Base-by-base conservation (phyloP, 2,113 vertebrate genomes). In the Xiphophorus hellerii region DNA sequence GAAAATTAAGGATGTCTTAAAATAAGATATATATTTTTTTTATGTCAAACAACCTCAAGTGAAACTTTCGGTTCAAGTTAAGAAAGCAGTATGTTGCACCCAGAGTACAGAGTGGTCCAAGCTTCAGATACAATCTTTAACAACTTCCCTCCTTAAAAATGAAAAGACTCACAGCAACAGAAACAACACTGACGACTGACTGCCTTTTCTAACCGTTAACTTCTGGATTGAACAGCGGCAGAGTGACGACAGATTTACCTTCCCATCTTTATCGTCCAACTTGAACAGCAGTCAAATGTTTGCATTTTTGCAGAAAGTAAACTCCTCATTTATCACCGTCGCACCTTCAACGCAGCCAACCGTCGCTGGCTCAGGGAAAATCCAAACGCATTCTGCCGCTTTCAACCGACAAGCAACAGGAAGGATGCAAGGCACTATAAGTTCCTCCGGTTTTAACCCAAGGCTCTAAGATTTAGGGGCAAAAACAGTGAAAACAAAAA, bases 381-480 rank as follows among this genome's bases (percentile, higher is more conserved):
- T 74, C 44, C 27, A 27, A 61, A n/a, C 37, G 48, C 77, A 12
- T 30, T 61, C 80, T 70, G 80, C 80, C 77, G 71, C 75, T 78
- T 79, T 85, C 67, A 74, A 72, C 14, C 9, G 9, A 87, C 44
- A 84, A 83, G 83, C 77, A 83, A 92, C 75, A 80, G 39, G 79
- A 83, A 85, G 72, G 69, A 90, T 77, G 79, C 86, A 92, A 93
- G 92, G 92, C 92, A 92, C 92, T 89, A 87, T 77, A 70, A 84
- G 37, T 58, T 27, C 76, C 83, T 77, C 84, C 61, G 29, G 80
- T 29, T 11, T 61, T 44, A n/a, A 79, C 83, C 30, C 12, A 83
- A 87, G 86, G 84, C 63, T 83, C 83, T 76, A 63, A n/a, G 39
- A 66, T 25, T 5, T 1, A 28, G 1, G 5, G 33, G 27, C 54